Evolutionary conservation across 2,113 vertebrate species (phyloP), one percentile per base, ranked within the genome.

Genomic region (Cyprinus carpio): DNA sequence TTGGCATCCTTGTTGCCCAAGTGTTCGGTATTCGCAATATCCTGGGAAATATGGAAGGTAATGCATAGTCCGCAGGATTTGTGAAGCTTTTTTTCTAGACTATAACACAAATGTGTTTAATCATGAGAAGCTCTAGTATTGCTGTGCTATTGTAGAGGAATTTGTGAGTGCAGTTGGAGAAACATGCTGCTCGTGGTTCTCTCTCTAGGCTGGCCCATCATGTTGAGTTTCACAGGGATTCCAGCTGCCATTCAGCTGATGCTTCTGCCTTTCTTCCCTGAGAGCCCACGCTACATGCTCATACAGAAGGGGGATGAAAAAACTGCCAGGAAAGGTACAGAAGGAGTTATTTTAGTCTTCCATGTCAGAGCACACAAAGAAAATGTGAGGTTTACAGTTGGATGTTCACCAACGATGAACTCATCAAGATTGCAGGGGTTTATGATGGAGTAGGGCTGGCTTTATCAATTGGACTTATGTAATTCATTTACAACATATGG

Each of bases 241-340:
- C 98, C 98, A 0, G 97, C 98, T 0, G 43, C 88, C 0, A 2
- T 97, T 0, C 94, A 99, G 89, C 94, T 98, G 0, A 74, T 98
- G 3, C 13, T 93, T 0, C 67, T 99, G 88, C 98, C 98, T 16
- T 95, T 97, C 60, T 97, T 95, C 88, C 98, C 98, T 0, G 97
- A 99, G 91, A 98, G 97, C 16, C 98, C 98, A 62, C 91, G 97
- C 0, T 97, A 97, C 82, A 94, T 95, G 92, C 95, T 99, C 88
- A 94, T 97, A 79, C 95, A 98, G 85, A 97, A 91, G 83, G 93
- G 94, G 12, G 87, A 97, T 0, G 94, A 95, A 13, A 90, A 75
- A 0, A 90, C 90, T 0, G 96, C 97, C 40, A 92, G 87, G 29
- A 90, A 85, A 87, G 96, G 98, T 98, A 89, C 2, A 27, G 46